Conservation (phyloP, 2,797 vertebrate genomes). For the Choloepus didactylus region DNA sequence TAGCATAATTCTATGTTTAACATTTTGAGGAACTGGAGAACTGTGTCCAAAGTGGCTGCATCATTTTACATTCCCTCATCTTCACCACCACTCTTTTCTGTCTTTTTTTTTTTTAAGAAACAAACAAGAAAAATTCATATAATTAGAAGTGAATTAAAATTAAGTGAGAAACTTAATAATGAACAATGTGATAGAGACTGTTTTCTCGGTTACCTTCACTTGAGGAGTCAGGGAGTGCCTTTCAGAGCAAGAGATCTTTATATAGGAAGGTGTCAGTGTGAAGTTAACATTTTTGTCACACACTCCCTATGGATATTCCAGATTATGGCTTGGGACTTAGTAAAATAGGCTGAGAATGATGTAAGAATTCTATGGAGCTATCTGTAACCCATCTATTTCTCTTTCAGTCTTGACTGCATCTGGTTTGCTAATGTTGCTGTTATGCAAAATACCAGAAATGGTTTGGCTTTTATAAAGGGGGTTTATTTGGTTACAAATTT, state of each 20-base stretch:
- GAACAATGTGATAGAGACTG: background rate
- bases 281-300: background rate
- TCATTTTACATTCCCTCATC: background rate
- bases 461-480: too few relatives aligned
- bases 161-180: background rate
- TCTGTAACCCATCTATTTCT: background rate
- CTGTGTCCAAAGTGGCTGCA: background rate
- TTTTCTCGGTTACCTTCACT: background rate
- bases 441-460: too few relatives aligned
- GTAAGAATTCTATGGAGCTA: background rate
- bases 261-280: background rate
- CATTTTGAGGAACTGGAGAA: constrained; percentile 3
- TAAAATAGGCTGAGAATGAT: background rate
- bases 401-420: background rate
- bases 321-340: background rate
- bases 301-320: background rate
- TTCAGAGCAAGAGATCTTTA: background rate
- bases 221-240: background rate
- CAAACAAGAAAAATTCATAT: background rate
- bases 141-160: background rate
- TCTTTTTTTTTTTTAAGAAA: too few relatives aligned
- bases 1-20: background rate
- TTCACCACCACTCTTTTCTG: background rate
- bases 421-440: too few relatives aligned
- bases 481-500: too few relatives aligned